phyloP scores from a whole-genome alignment of 2,888 invertebrate genomes.

The Ormia ochracea region DNA sequence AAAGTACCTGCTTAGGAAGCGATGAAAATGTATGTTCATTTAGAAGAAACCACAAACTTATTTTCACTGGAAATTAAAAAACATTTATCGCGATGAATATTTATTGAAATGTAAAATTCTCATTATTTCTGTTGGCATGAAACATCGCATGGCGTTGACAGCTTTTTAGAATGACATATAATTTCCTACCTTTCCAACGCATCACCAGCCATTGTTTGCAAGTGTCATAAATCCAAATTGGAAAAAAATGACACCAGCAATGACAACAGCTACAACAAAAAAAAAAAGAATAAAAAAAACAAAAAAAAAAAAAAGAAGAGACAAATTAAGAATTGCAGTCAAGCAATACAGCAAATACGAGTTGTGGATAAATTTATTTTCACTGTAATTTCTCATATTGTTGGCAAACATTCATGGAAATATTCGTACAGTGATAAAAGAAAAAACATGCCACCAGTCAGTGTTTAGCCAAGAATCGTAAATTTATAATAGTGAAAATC shows the following conservation, averaged over 20 bases:
- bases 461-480: conserved; percentile 42
- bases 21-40: too few relatives aligned
- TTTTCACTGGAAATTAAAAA: neutral
- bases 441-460: conserved; percentile 7
- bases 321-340: conserved; percentile 58
- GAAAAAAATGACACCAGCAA: conserved; percentile 41
- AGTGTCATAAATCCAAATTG: conserved; percentile 58
- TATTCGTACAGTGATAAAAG: neutral
- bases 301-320: conserved; percentile 43
- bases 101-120: conserved; percentile 4
- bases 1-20: too few relatives aligned
- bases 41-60: too few relatives aligned
- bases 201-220: conserved; percentile 58
- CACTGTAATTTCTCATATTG: conserved; percentile 54
- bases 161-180: conserved; percentile 60
- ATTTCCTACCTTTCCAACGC: conserved; percentile 65
- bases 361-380: conserved; percentile 33
- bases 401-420: conserved; percentile 49
- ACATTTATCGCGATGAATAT: neutral
- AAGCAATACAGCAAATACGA: conserved; percentile 39
- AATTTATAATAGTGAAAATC: conserved; percentile 39
- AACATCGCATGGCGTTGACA: conserved; percentile 55
- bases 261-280: conserved; percentile 18
- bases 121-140: neutral
- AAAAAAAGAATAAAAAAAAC: conserved; percentile 40